Evolutionary conservation across 2,888 invertebrate species (phyloP).

Genomic region (Diabrotica balteata): DNA sequence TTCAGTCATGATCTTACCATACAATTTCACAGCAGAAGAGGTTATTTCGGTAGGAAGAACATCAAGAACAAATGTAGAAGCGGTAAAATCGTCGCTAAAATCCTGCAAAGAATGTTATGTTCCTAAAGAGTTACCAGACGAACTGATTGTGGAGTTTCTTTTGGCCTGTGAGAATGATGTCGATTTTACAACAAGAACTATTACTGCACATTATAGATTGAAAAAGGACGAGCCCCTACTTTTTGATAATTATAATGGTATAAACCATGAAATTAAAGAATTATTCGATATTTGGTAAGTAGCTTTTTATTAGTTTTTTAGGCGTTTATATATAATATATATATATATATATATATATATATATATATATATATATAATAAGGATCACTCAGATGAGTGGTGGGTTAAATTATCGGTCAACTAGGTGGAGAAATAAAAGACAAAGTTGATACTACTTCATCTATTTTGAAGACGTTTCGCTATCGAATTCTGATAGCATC

Average conservation of each 20-base stretch:
- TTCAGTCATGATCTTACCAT: conserved; percentile 27
- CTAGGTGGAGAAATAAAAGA: too few species aligned
- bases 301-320: neutral
- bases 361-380: too few species aligned
- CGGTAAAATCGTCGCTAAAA: conserved; percentile 41
- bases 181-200: conserved; percentile 67
- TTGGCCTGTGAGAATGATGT: conserved; percentile 70
- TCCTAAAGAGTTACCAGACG: conserved; percentile 58
- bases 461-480: too few species aligned
- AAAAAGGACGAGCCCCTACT: conserved; percentile 69
- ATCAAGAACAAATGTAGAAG: conserved; percentile 32
- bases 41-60: conserved; percentile 43
- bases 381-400: too few species aligned
- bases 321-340: too few species aligned
- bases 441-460: too few species aligned
- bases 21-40: conserved; percentile 46
- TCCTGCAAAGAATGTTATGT: conserved; percentile 53
- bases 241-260: conserved; percentile 66
- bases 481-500: too few species aligned
- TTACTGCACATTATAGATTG: conserved; percentile 68
- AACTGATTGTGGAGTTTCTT: conserved; percentile 70
- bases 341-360: too few species aligned
- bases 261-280: conserved; percentile 26
- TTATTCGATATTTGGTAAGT: conserved; percentile 28
- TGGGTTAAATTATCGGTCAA: too few species aligned